These are phyloP conservation scores for Pogoniulus pusillus DNA, from an alignment of 2,797 vertebrate genomes.

Conservation along the genomic window DNA sequence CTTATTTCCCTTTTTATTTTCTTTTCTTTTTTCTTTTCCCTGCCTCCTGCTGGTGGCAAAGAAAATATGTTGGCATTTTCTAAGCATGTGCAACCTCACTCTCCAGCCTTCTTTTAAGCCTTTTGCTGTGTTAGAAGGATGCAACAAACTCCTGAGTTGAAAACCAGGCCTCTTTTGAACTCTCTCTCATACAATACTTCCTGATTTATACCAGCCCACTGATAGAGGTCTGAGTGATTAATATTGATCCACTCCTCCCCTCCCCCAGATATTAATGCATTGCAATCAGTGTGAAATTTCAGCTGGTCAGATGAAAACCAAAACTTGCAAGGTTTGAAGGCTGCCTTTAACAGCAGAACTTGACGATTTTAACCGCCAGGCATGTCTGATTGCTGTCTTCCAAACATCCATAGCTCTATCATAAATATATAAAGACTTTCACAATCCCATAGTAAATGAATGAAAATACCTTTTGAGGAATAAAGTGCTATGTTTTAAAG, in stretches of 20 bases:
- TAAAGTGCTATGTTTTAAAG: constrained; percentile 74
- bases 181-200: not conserved
- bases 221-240: not conserved
- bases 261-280: not conserved
- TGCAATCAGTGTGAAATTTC: not conserved
- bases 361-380: not conserved
- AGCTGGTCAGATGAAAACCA: not conserved
- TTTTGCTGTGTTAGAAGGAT: not conserved
- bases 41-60: no score
- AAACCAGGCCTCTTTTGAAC: not conserved
- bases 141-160: not conserved
- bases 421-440: constrained; percentile 58
- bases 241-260: not conserved
- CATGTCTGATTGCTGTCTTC: not conserved
- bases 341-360: not conserved
- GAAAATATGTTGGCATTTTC: not conserved
- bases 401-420: constrained; percentile 13
- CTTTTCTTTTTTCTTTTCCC: no score
- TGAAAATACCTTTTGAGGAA: constrained; percentile 74
- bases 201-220: not conserved
- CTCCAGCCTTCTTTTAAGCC: not conserved
- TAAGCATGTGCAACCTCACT: not conserved
- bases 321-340: not conserved
- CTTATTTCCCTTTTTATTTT: no score
- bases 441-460: constrained; percentile 71